Evolutionary conservation across 23 tunicate species (phyloP).

Genomic region (Botrylloides violaceus): DNA sequence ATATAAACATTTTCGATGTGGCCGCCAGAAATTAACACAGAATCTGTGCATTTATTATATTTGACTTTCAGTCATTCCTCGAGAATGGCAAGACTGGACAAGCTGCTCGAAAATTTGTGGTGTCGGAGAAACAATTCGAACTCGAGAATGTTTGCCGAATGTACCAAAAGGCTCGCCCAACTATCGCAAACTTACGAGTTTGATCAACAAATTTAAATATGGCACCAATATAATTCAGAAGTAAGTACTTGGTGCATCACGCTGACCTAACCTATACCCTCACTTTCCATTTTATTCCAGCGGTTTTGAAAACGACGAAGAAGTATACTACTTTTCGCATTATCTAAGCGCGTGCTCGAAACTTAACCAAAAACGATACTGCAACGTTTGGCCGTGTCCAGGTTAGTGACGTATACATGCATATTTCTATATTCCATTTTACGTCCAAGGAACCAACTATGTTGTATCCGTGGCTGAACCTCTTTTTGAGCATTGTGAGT

Average conservation of each 20-base stretch:
- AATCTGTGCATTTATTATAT: no score
- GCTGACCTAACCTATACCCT: no score
- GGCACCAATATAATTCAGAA: no score
- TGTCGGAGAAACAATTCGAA: neutral
- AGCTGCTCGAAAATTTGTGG: neutral
- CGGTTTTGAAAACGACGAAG: neutral
- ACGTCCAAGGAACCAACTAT: no score
- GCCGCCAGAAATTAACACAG: no score
- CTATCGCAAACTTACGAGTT: neutral
- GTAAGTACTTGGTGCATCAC: no score
- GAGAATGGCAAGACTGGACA: constrained; percentile 9
- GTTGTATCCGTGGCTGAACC: no score
- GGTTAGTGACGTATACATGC: neutral
- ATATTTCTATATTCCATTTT: no score
- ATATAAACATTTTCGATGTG: no score
- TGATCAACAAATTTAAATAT: no score
- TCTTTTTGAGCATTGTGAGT: no score
- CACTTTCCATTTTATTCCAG: no score
- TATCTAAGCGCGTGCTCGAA: constrained; percentile 2
- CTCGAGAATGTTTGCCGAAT: constrained; percentile 1
- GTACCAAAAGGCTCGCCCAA: neutral
- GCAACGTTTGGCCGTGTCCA: constrained; percentile 5
- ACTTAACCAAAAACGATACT: neutral
- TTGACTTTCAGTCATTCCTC: neutral
- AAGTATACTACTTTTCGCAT: constrained; percentile 14